Percentiles rank a stretch among this genome's conserved stretches.
These are phyloP conservation scores for Agrenia bidenticulata DNA, from an alignment of 2,888 invertebrate species.

Conservation along the genomic window DNA sequence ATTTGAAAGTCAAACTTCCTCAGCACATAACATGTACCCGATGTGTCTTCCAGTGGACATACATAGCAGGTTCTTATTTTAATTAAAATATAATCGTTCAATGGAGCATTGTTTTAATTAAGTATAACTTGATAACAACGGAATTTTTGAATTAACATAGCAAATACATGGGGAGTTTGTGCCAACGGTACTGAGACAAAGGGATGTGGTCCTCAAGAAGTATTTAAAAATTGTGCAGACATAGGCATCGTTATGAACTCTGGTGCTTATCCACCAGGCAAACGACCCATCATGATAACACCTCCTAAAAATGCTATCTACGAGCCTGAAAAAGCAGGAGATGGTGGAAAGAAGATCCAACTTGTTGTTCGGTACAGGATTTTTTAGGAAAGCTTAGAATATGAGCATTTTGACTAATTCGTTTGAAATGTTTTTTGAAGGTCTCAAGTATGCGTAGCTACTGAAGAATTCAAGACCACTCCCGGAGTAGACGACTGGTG, in stretches of 20 bases:
- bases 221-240: slow-evolving; percentile 88
- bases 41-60: slow-evolving; percentile 91
- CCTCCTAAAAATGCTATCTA: slow-evolving; percentile 31
- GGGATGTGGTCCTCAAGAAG: slow-evolving; percentile 66
- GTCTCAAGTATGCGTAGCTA: slow-evolving; percentile 77
- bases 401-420: not conserved
- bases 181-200: slow-evolving; percentile 81
- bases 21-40: slow-evolving; percentile 81
- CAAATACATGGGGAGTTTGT: slow-evolving; percentile 89
- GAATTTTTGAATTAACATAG: slow-evolving; percentile 57
- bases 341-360: slow-evolving; percentile 28
- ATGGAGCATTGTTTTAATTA: slow-evolving; percentile 9
- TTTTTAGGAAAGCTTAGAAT: too few relatives aligned
- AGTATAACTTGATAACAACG: too few relatives aligned
- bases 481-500: slow-evolving; percentile 83
- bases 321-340: slow-evolving; percentile 27
- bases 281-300: slow-evolving; percentile 2
- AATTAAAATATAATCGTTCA: not conserved
- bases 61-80: slow-evolving; percentile 69
- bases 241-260: slow-evolving; percentile 78
- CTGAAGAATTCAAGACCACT: slow-evolving; percentile 64
- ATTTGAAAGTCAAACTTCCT: slow-evolving; percentile 76
- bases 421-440: slow-evolving; percentile 59
- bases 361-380: slow-evolving; percentile 39
- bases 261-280: slow-evolving; percentile 62